Conservation (phyloP, 1,140 invertebrate species). For the Drosophila seguyi region DNA sequence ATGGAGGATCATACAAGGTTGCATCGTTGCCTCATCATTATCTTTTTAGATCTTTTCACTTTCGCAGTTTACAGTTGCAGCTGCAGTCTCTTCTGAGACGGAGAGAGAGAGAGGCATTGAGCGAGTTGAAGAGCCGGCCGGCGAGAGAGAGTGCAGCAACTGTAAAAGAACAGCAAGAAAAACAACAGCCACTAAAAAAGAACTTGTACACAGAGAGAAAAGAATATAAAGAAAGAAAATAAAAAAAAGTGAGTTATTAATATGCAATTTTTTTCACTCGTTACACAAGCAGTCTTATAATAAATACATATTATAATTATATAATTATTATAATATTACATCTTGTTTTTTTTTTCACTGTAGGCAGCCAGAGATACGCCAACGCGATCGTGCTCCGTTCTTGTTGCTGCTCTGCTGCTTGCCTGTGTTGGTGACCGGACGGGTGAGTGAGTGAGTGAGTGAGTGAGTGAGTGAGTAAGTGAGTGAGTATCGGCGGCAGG, state of each 20-base stretch:
- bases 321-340: too few relatives aligned
- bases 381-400: slow-evolving; percentile 26
- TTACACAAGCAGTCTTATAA: too few relatives aligned
- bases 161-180: neutral
- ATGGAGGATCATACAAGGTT: neutral
- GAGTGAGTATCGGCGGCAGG: slow-evolving; percentile 18
- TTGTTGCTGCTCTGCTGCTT: too few relatives aligned
- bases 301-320: too few relatives aligned
- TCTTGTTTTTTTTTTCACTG: slow-evolving; percentile 7
- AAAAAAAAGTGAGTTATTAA: neutral
- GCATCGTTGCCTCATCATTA: slow-evolving; percentile 12
- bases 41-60: slow-evolving; percentile 13
- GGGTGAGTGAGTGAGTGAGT: neutral
- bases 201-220: neutral
- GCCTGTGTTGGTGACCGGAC: slow-evolving; percentile 3
- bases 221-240: too few relatives aligned
- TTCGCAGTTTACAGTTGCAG: slow-evolving; percentile 21
- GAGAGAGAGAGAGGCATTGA: slow-evolving; percentile 1
- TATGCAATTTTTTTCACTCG: too few relatives aligned
- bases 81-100: neutral
- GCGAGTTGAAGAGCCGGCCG: slow-evolving; percentile 20
- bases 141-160: slow-evolving; percentile 10
- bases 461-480: slow-evolving; percentile 2
- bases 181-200: neutral
- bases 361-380: slow-evolving; percentile 13